Conservation (phyloP, 2,888 invertebrate species). For the Pseudococcus viburni region DNA sequence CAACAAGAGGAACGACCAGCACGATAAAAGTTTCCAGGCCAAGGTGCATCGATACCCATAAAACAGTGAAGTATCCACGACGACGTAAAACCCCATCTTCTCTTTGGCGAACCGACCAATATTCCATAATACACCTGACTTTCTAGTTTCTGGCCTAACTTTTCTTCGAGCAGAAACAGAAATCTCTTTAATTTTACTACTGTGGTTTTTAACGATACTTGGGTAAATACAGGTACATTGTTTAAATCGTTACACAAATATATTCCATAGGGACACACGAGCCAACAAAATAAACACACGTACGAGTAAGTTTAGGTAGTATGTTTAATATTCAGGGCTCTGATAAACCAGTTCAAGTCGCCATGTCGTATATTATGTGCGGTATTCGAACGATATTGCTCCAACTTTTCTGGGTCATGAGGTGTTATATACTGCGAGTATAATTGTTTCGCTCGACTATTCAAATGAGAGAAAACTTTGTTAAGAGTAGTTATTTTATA, state of each 20-base stretch:
- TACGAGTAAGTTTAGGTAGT: not conserved
- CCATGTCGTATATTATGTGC: not conserved
- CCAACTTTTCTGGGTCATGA: not conserved
- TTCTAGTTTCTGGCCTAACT: no score
- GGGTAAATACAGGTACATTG: not conserved
- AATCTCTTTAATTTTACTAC: no score
- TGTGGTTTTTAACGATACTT: not conserved
- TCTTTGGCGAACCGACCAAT: not conserved
- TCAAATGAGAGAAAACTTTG: not conserved
- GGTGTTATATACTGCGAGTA: not conserved
- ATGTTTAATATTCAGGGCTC: not conserved
- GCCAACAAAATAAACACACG: not conserved
- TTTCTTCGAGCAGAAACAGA: no score
- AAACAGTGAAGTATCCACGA: no score
- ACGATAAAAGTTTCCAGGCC: slow-evolving; percentile 50
- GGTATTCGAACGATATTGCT: slow-evolving; percentile 2
- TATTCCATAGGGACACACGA: not conserved
- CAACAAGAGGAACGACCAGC: not conserved
- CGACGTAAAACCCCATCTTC: no score
- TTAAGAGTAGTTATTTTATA: no score
- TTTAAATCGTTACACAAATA: not conserved
- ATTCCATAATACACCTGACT: not conserved
- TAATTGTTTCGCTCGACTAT: not conserved
- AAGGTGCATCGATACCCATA: not conserved
- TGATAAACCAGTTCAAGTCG: slow-evolving; percentile 14